These are phyloP conservation scores for Limnephilus rhombicus DNA, from an alignment of 2,888 invertebrate species.

Conservation along the genomic window DNA sequence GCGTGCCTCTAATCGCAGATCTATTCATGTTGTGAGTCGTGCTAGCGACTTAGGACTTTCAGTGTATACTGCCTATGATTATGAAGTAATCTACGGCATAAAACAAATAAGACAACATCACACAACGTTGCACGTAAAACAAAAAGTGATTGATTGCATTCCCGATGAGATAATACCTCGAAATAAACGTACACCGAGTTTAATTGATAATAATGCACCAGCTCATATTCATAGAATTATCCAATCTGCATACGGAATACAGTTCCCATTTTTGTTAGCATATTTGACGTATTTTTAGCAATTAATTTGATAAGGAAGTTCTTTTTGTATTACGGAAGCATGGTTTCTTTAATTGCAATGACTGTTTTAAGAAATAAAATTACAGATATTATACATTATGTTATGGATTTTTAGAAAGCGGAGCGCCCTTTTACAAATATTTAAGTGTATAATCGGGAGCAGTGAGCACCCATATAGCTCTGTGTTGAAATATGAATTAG, in stretches of 20 bases:
- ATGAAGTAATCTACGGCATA: neutral
- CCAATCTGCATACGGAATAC: neutral
- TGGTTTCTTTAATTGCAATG: constrained; percentile 47
- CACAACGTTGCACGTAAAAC: neutral
- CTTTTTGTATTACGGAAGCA: constrained; percentile 9
- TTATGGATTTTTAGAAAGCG: constrained; percentile 18
- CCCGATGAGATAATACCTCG: neutral
- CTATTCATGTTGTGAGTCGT: neutral
- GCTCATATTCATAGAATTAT: neutral
- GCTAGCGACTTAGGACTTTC: neutral
- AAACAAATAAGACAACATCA: neutral
- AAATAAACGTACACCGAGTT: neutral
- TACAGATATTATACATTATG: constrained; percentile 9
- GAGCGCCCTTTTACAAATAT: constrained; percentile 51
- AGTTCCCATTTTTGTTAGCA: neutral
- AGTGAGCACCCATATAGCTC: constrained; percentile 28
- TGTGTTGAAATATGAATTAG: constrained; percentile 60
- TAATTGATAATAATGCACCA: constrained; percentile 5
- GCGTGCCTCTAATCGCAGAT: neutral
- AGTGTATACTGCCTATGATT: neutral
- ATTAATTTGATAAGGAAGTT: constrained; percentile 35
- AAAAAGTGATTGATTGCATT: neutral
- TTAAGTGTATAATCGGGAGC: constrained; percentile 22
- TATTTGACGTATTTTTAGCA: neutral
- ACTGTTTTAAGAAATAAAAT: constrained; percentile 24